Evolutionary conservation across 2,888 invertebrate species (phyloP), one percentile per base, ranked within the genome.

Genomic region (Thyatira batis): DNA sequence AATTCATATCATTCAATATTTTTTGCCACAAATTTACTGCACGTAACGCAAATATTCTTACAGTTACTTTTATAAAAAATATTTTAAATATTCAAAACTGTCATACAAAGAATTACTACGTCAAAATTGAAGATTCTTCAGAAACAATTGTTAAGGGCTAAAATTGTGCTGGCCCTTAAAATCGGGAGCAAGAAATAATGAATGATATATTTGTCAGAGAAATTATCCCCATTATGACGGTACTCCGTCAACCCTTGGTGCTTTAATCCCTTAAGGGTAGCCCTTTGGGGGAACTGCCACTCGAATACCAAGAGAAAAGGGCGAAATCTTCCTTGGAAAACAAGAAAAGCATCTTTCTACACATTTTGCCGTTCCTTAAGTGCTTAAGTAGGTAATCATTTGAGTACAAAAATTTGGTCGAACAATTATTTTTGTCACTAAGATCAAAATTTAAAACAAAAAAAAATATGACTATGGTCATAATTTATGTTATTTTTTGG

Each of bases 171-270:
- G 46, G 13, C 46, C 23, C 46, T 46, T 46, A 13, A 17, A 30
- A 46, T 21, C 10, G n/a, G 10, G 23, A 45, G 45, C 45, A 20
- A 27, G 50, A 23, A 45, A 53, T 57, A 58, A 53, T 57, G 53
- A 56, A 59, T 56, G 53, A 60, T 55, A 63, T 62, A 62, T 66
- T 67, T 63, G 60, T 54, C 20, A 52, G 56, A 58, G 60, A 61
- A 63, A 69, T 62, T 60, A 57, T 50, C 39, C 54, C 53, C 56
- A 61, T 65, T 63, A 27, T 48, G 27, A 60, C n/a, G 55, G 55
- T 44, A 52, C 60, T 61, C 59, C 20, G 64, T 60, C 62, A 58
- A 57, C 56, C 53, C 57, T 52, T 50, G 27, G 50, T 52, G 53
- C 52, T 49, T 60, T 58, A 55, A 57, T 54, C 53, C 54, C 57